These are phyloP conservation scores for Amphimallon solstitiale DNA, from an alignment of 2,888 invertebrate species.

Conservation along the genomic window DNA sequence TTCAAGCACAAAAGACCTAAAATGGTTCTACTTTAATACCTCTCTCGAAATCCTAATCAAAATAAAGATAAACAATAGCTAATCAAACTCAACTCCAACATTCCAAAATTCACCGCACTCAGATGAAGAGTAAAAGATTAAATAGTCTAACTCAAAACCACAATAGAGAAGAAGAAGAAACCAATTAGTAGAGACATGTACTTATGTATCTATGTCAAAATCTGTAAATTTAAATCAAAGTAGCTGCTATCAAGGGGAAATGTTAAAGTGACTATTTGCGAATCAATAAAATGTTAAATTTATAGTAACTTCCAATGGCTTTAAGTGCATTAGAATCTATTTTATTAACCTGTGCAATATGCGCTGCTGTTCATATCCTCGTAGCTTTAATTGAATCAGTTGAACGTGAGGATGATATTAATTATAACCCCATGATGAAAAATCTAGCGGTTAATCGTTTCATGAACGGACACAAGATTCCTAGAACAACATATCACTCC, in stretches of 20 bases:
- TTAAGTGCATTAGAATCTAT: slow-evolving; percentile 51
- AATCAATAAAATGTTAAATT: background rate
- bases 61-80: too few relatives aligned
- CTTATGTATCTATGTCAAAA: too few relatives aligned
- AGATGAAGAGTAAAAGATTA: too few relatives aligned
- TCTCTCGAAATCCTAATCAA: too few relatives aligned
- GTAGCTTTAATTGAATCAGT: slow-evolving; percentile 49
- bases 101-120: too few relatives aligned
- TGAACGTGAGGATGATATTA: slow-evolving; percentile 45
- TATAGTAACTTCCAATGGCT: slow-evolving; percentile 44
- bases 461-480: slow-evolving; percentile 32
- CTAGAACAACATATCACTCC: slow-evolving; percentile 18
- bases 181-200: too few relatives aligned
- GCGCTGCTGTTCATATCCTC: slow-evolving; percentile 52
- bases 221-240: too few relatives aligned
- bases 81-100: too few relatives aligned
- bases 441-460: slow-evolving; percentile 34
- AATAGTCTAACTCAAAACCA: too few relatives aligned
- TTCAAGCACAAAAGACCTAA: too few relatives aligned
- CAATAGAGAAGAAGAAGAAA: too few relatives aligned
- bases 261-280: background rate
- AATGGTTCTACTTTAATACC: too few relatives aligned
- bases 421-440: slow-evolving; percentile 49
- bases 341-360: slow-evolving; percentile 52
- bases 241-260: slow-evolving; percentile 15